phyloP scores from a whole-genome alignment of 2,797 vertebrate species.

The Siniperca undulata region DNA sequence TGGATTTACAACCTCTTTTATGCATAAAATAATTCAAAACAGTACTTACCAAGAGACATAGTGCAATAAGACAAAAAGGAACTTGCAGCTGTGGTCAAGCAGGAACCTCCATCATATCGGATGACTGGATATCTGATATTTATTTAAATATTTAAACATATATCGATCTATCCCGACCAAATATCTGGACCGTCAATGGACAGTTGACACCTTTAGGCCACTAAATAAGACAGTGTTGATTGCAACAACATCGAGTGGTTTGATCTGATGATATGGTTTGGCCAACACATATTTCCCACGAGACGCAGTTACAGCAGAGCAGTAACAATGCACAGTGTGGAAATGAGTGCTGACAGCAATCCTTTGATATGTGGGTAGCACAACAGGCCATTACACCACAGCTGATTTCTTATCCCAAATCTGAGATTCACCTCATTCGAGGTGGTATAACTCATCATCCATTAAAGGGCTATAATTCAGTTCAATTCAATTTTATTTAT shows the following conservation, averaged over 20 bases:
- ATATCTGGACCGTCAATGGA: slow-evolving; percentile 19
- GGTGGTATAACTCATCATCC: neutral
- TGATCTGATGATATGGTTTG: slow-evolving; percentile 26
- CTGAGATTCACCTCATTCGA: neutral
- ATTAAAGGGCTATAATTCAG: neutral
- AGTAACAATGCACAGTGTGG: slow-evolving; percentile 23
- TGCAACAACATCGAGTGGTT: slow-evolving; percentile 33
- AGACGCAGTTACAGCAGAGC: slow-evolving; percentile 35
- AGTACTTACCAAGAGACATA: neutral
- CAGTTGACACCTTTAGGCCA: slow-evolving; percentile 34
- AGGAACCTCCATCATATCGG: slow-evolving; percentile 33
- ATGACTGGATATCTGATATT: slow-evolving; percentile 53
- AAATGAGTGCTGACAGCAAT: slow-evolving; percentile 18
- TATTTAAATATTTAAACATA: slow-evolving; percentile 61
- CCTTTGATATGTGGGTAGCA: slow-evolving; percentile 14
- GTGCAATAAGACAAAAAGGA: neutral
- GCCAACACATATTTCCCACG: slow-evolving; percentile 32
- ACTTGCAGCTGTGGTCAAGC: slow-evolving; percentile 9
- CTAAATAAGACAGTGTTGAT: slow-evolving; percentile 36
- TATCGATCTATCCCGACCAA: slow-evolving; percentile 42
- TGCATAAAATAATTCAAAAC: neutral
- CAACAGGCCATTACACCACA: neutral
- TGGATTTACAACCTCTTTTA: neutral
- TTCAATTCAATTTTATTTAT: too few relatives aligned
- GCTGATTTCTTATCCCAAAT: neutral